Percentiles rank a stretch among this genome's conserved stretches.
These are phyloP conservation scores for Leucania comma DNA, from an alignment of 2,888 invertebrate species.

Conservation along the genomic window DNA sequence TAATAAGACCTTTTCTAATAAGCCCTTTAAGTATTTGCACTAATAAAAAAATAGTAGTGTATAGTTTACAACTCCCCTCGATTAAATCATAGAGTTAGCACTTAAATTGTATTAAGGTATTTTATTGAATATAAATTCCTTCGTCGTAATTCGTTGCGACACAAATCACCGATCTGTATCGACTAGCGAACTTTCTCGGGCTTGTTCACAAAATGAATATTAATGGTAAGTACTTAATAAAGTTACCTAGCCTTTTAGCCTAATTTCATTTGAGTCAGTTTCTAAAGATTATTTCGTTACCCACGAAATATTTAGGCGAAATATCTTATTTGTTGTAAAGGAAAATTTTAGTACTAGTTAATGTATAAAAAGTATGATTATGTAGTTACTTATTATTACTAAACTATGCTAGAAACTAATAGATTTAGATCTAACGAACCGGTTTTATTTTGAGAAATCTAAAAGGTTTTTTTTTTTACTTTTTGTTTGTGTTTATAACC, in stretches of 20 bases:
- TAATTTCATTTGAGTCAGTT: conserved; percentile 40
- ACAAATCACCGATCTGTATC: conserved; percentile 30
- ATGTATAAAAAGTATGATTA: background rate
- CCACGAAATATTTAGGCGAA: conserved; percentile 11
- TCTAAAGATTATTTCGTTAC: conserved; percentile 15
- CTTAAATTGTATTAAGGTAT: background rate
- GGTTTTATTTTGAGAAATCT: too few relatives aligned
- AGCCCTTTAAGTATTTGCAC: too few relatives aligned
- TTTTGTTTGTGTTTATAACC: too few relatives aligned
- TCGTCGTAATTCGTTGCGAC: background rate
- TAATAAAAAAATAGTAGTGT: too few relatives aligned
- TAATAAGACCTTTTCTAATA: too few relatives aligned
- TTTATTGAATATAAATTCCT: background rate
- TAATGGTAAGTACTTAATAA: conserved; percentile 40
- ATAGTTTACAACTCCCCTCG: too few relatives aligned
- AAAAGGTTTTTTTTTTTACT: too few relatives aligned
- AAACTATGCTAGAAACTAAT: background rate
- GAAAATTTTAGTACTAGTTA: background rate
- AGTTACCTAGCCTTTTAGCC: conserved; percentile 36
- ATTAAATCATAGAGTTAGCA: too few relatives aligned
- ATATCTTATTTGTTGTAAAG: conserved; percentile 25
- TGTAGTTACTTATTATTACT: background rate
- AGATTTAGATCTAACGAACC: background rate
- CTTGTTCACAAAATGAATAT: conserved; percentile 32
- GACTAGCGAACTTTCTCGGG: conserved; percentile 26